phyloP scores from a whole-genome alignment of 2,113 vertebrate species.

The Gobiocypris rarus region DNA sequence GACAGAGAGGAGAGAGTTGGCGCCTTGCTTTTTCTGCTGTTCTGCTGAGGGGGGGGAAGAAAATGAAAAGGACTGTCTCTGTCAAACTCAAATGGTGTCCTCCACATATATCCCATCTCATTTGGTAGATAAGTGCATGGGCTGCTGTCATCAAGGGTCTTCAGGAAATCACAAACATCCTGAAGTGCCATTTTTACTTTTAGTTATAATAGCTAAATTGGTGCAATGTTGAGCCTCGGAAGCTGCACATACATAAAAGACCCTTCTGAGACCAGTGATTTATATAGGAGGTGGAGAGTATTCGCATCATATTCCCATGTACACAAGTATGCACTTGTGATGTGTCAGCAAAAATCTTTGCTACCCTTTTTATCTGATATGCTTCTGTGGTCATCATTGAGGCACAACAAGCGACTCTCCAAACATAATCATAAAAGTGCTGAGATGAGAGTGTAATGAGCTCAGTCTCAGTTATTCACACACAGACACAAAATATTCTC shows the following conservation, averaged over 20 bases:
- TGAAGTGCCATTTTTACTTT: constrained; percentile 77
- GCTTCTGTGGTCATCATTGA: constrained; percentile 61
- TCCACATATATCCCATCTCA: constrained; percentile 25
- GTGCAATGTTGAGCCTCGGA: background rate
- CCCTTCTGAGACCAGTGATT: constrained; percentile 22
- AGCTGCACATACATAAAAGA: constrained; percentile 24
- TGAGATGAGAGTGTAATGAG: constrained; percentile 4
- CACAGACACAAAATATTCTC: background rate
- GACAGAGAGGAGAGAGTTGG: constrained; percentile 21
- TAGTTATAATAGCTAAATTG: background rate
- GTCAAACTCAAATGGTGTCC: constrained; percentile 27
- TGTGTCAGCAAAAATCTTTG: constrained; percentile 35
- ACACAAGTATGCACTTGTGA: constrained; percentile 4
- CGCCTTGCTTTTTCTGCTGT: constrained; percentile 42
- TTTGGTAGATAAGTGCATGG: constrained; percentile 35
- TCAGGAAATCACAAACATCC: constrained; percentile 74
- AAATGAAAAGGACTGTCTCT: constrained; percentile 55
- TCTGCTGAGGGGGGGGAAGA: constrained; percentile 44
- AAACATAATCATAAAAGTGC: constrained; percentile 45
- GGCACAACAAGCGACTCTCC: constrained; percentile 62
- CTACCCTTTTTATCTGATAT: constrained; percentile 61
- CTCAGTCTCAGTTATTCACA: background rate
- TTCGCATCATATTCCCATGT: background rate
- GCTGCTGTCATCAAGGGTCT: constrained; percentile 46
- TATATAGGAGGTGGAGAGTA: constrained; percentile 37